Evolutionary conservation across 2,113 vertebrate species (phyloP).

Genomic region (Oxyura jamaicensis): DNA sequence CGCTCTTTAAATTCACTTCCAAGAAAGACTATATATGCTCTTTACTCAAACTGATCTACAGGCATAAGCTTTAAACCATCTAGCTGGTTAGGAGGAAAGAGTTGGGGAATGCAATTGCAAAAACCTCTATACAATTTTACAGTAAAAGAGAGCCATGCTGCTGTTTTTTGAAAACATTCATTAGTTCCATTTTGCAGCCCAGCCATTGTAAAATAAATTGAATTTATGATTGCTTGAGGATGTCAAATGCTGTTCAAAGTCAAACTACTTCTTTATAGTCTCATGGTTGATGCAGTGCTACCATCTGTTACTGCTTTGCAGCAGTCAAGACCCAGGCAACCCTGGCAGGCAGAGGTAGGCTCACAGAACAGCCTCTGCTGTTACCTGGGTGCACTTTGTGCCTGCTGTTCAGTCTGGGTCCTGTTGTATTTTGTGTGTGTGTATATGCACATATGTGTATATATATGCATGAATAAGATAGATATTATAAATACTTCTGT

Average conservation of each 20-base stretch:
- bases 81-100: background rate
- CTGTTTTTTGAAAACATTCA: background rate
- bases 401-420: background rate
- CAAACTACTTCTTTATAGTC: background rate
- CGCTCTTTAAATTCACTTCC: background rate
- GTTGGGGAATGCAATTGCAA: background rate
- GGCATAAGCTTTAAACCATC: background rate
- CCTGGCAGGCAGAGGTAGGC: background rate
- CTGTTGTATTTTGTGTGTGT: background rate
- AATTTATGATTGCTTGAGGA: conserved; percentile 2
- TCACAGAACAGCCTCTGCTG: background rate
- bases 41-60: background rate
- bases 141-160: background rate
- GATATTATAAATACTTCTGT: background rate
- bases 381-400: background rate
- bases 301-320: conserved; percentile 43
- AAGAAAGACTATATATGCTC: background rate
- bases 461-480: no score
- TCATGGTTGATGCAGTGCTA: background rate
- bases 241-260: conserved; percentile 6
- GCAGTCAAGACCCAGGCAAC: background rate
- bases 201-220: background rate
- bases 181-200: background rate
- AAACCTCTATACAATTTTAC: background rate
- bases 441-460: background rate